phyloP scores from a whole-genome alignment of 2,888 invertebrate genomes.

The Sesamia inferens region DNA sequence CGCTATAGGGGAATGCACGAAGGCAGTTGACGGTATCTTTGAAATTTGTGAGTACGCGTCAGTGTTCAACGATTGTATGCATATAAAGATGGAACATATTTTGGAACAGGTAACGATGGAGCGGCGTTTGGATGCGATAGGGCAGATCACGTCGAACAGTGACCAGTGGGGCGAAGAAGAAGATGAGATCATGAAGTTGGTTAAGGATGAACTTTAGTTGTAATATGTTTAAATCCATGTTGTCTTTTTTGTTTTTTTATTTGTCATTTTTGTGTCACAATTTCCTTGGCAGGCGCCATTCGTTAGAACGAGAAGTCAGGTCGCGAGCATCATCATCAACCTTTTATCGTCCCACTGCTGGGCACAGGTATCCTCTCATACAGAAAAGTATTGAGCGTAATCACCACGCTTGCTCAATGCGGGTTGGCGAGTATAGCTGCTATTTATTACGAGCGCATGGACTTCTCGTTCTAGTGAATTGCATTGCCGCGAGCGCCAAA shows the following conservation, averaged over 20 bases:
- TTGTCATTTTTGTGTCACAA: background rate
- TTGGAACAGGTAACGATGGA: slow-evolving; percentile 85
- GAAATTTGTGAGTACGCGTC: slow-evolving; percentile 86
- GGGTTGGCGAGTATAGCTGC: background rate
- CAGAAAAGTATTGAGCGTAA: too few species aligned
- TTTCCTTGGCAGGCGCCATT: background rate
- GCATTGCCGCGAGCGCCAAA: background rate
- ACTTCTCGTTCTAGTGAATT: background rate
- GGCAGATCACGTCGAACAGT: slow-evolving; percentile 79
- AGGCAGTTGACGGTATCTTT: slow-evolving; percentile 77
- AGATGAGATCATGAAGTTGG: slow-evolving; percentile 80
- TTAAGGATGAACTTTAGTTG: slow-evolving; percentile 81
- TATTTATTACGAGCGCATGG: background rate
- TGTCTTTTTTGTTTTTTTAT: background rate
- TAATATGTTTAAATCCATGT: background rate
- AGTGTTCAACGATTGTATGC: slow-evolving; percentile 87
- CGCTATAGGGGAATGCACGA: slow-evolving; percentile 78
- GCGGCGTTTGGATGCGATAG: slow-evolving; percentile 83
- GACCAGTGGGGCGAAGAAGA: slow-evolving; percentile 84
- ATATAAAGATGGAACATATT: slow-evolving; percentile 87
- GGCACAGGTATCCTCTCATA: too few species aligned
- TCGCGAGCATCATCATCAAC: background rate
- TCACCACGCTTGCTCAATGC: too few species aligned
- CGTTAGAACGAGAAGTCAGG: background rate
- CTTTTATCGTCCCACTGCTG: too few species aligned